Evolutionary conservation across 2,888 invertebrate species (phyloP), one percentile per base, ranked within the genome.

Genomic region (Hirtodrosophila alboralis): DNA sequence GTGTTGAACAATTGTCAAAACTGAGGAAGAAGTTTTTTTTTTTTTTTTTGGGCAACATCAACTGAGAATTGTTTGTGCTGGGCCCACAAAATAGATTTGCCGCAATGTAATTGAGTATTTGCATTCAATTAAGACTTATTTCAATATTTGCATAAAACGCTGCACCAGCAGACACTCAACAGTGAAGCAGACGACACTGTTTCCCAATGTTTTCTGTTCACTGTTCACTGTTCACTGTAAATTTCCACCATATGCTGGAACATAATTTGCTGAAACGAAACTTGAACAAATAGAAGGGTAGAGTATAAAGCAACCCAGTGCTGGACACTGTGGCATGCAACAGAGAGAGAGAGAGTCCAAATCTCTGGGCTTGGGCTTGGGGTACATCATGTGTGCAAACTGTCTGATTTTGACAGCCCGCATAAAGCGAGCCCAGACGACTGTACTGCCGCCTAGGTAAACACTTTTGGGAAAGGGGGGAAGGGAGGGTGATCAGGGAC

Each of bases 41-140:
- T 21, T 48, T 14, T 44, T 40, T n/a, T 14, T 13, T 36, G 21
- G 9, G 1, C 2, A 27, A 4, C 7, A 4, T 6, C 23, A 23
- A 23, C 23, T 23, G 10, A 6, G n/a, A 18, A 49, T 54, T 75
- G 61, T 81, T 86, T 80, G 63, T 23, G 52, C 53, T 53, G 62
- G 63, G 59, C 86, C 83, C 86, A 84, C 81, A 86, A 84, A 86
- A 84, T 73, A 81, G 86, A 80, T 80, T 81, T 81, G 78, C 86
- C 86, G 79, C 79, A 80, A 74, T 84, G 88, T 86, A 88, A 88
- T 87, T 85, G 87, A 88, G 88, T 86, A 85, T 85, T 89, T 88
- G 87, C 86, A 89, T 89, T 89, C 89, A 88, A 88, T 88, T 88
- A 88, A 88, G 87, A 87, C 81, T 81, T 83, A 87, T 86, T 83